phyloP scores from a whole-genome alignment of 2,113 vertebrate genomes.

The Silurus asotus region DNA sequence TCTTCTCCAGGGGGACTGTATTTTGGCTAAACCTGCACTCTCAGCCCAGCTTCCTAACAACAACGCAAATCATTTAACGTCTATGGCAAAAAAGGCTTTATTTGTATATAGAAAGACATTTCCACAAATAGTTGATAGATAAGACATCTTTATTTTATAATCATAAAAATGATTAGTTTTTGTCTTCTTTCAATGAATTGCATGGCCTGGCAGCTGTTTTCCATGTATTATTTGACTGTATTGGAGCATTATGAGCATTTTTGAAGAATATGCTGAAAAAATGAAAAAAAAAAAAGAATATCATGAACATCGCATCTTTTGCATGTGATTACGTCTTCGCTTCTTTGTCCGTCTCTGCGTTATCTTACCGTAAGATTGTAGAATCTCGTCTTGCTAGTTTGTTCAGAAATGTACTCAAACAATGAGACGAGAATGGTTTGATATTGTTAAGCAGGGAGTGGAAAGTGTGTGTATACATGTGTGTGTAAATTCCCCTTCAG shows the following conservation, averaged over 20 bases:
- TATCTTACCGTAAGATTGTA: too few species aligned
- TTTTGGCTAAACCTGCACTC: too few species aligned
- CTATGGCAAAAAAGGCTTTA: too few species aligned
- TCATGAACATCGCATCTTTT: not conserved
- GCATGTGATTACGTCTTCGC: not conserved
- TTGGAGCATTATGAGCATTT: not conserved
- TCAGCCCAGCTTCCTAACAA: too few species aligned
- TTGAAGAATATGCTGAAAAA: too few species aligned
- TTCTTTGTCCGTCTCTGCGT: not conserved
- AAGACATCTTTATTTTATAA: too few species aligned
- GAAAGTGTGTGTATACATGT: not conserved
- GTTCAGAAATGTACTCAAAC: not conserved
- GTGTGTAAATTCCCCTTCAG: conserved; percentile 44
- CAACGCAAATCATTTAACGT: too few species aligned
- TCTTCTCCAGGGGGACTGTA: too few species aligned
- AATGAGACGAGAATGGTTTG: not conserved
- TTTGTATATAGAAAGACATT: too few species aligned
- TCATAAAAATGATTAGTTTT: not conserved
- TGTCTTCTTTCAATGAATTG: not conserved
- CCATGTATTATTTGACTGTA: not conserved
- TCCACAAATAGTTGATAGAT: too few species aligned
- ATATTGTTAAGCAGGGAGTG: not conserved
- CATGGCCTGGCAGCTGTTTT: not conserved
- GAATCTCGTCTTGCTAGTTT: not conserved
- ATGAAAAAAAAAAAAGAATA: not conserved